Base-by-base conservation (phyloP, 2,888 invertebrate genomes). In the Baronia brevicornis region DNA sequence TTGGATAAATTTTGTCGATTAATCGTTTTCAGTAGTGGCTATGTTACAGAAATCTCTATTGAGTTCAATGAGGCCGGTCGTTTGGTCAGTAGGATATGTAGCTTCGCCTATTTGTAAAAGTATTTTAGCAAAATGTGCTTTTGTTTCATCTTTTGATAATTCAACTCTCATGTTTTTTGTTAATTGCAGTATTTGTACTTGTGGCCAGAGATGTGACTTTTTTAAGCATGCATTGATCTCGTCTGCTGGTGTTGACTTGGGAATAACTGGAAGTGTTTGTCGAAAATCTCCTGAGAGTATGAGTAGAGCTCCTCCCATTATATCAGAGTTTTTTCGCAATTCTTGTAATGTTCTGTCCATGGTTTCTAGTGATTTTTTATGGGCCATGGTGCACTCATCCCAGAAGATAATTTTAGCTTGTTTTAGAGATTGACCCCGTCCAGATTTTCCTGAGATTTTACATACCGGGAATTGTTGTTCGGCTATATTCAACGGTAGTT, bases 41-140 rank as follows among this genome's bases (percentile, higher is more conserved):
- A 25, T 33, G 20, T 42, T 29, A 43, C 39, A 46, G 32, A 45
- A 47, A 43, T 48, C 34, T 18, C 36, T 44, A 18, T 41, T 39
- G 14, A 46, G n/a, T n/a, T n/a, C n/a, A n/a, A n/a, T n/a, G n/a
- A n/a, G n/a, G n/a, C n/a, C n/a, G n/a, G n/a, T n/a, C 39, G 40
- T 46, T 10, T 6, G 36, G 35, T 48, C 46, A 9, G 46, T 32
- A 31, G 47, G 25, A 10, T 43, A 30, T 20, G 39, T 43, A 26
- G 14, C 11, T 45, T 51, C 49, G 3, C 45, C 48, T 40, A 51
- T 44, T 5, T 43, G n/a, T n/a, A n/a, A n/a, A 22, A 51, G 41
- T 22, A 48, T 46, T 32, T 51, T 45, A 42, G 51, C 51, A 22
- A 41, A 33, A 23, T 31, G n/a, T n/a, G n/a, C 26, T 11, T 40